These are phyloP conservation scores for Colinus virginianus DNA, from an alignment of 2,113 vertebrate species.

Conservation along the genomic window DNA sequence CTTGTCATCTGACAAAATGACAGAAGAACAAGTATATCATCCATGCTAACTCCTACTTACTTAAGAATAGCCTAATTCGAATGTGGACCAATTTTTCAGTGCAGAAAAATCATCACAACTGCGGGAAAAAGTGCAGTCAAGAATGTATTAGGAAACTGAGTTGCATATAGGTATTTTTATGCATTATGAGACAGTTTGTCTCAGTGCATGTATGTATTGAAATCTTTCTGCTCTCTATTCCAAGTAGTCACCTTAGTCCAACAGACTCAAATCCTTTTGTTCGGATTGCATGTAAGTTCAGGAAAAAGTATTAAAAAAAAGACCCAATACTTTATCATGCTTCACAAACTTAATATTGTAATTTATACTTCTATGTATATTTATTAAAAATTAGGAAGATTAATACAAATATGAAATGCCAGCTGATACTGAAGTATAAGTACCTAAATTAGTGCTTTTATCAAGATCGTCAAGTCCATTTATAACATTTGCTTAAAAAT, in stretches of 20 bases:
- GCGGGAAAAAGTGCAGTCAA: not conserved
- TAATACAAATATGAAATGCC: not conserved
- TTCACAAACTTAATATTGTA: not conserved
- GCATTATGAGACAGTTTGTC: not conserved
- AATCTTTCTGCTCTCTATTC: not conserved
- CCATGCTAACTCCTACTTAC: not conserved
- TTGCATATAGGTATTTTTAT: not conserved
- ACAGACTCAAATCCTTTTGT: not conserved
- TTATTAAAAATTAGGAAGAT: not conserved
- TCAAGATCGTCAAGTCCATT: not conserved
- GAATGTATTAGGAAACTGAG: not conserved
- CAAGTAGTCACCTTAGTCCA: not conserved
- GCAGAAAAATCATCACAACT: not conserved
- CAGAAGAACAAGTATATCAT: not conserved
- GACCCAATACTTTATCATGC: not conserved
- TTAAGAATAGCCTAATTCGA: not conserved
- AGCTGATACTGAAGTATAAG: not conserved
- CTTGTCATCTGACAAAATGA: not conserved
- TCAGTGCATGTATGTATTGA: not conserved
- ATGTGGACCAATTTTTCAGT: not conserved
- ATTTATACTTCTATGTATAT: not conserved
- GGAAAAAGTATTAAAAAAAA: not conserved
- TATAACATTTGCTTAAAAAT: not conserved
- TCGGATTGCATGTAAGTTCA: not conserved
- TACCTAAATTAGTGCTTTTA: not conserved